Percentiles rank a stretch among this genome's conserved stretches.
These are phyloP conservation scores for Heteromyza rotundicornis DNA, from an alignment of 2,888 invertebrate genomes.

Conservation along the genomic window DNA sequence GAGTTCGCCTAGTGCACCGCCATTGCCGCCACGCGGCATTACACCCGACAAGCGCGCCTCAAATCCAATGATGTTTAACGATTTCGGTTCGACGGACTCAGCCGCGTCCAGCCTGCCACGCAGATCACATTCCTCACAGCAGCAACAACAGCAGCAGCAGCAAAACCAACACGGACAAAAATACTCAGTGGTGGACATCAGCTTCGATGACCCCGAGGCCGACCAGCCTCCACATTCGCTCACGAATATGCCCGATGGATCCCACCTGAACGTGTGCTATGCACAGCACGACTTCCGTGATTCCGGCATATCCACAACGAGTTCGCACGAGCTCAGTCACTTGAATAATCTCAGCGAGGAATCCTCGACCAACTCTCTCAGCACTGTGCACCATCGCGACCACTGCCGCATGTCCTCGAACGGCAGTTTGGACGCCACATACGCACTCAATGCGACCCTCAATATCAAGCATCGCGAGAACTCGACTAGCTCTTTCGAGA, in stretches of 20 bases:
- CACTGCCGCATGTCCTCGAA: slow-evolving; percentile 49
- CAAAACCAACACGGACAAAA: slow-evolving; percentile 52
- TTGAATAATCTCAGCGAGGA: slow-evolving; percentile 58
- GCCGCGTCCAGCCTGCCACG: slow-evolving; percentile 37
- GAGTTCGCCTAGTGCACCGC: slow-evolving; percentile 71
- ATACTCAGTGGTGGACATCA: slow-evolving; percentile 64
- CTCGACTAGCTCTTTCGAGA: slow-evolving; percentile 54
- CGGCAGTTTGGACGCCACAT: slow-evolving; percentile 41
- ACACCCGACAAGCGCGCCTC: slow-evolving; percentile 62
- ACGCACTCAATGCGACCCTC: slow-evolving; percentile 27
- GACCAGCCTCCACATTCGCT: slow-evolving; percentile 52
- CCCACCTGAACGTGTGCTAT: slow-evolving; percentile 49
- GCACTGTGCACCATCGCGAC: slow-evolving; percentile 53
- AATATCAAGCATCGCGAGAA: slow-evolving; percentile 56
- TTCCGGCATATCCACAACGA: slow-evolving; percentile 62
- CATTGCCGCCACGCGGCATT: slow-evolving; percentile 80
- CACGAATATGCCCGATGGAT: slow-evolving; percentile 44
- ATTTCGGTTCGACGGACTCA: slow-evolving; percentile 45
- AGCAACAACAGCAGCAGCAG: slow-evolving; percentile 36
- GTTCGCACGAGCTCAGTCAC: slow-evolving; percentile 57
- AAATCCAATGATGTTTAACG: slow-evolving; percentile 59
- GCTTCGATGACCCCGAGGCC: slow-evolving; percentile 63
- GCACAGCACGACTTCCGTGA: slow-evolving; percentile 60
- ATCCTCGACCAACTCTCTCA: slow-evolving; percentile 45
- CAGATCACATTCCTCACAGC: slow-evolving; percentile 44